Conservation (phyloP, 2,888 invertebrate genomes). For the Pandemis heparana region DNA sequence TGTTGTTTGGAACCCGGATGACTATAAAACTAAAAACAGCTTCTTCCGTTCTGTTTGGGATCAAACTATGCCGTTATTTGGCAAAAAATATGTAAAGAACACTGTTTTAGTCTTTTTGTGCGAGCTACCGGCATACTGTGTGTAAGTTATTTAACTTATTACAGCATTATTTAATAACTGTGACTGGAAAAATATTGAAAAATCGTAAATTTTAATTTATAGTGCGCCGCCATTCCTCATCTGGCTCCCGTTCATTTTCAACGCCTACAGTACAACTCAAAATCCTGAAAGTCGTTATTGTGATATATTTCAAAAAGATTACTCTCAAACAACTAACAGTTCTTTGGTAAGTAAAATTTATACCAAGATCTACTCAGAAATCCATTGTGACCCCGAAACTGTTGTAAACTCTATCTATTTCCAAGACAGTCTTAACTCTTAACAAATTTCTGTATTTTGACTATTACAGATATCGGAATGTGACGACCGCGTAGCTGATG, state of each 20-base stretch:
- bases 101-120: conserved; percentile 32
- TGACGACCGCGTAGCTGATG: conserved; percentile 19
- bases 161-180: not conserved
- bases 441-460: not conserved
- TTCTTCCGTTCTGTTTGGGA: conserved; percentile 38
- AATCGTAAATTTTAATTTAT: not conserved
- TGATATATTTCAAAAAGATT: conserved; percentile 16
- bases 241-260: conserved; percentile 35
- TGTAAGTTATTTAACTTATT: conserved; percentile 12
- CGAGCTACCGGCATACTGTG: conserved; percentile 26
- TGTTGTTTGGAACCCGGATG: conserved; percentile 18
- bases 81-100: conserved; percentile 32
- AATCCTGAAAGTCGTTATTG: conserved; percentile 10
- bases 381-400: too few species aligned
- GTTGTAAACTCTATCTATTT: too few species aligned
- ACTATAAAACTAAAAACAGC: conserved; percentile 24
- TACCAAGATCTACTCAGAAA: too few species aligned
- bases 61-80: conserved; percentile 29
- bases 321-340: not conserved
- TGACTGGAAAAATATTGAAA: too few species aligned
- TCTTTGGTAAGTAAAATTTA: conserved; percentile 13
- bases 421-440: too few species aligned
- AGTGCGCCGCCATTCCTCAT: conserved; percentile 23
- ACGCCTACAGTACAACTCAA: conserved; percentile 16
- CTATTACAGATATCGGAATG: conserved; percentile 23